Evolutionary conservation across 2,113 vertebrate species (phyloP).

Genomic region (Podarcis muralis): DNA sequence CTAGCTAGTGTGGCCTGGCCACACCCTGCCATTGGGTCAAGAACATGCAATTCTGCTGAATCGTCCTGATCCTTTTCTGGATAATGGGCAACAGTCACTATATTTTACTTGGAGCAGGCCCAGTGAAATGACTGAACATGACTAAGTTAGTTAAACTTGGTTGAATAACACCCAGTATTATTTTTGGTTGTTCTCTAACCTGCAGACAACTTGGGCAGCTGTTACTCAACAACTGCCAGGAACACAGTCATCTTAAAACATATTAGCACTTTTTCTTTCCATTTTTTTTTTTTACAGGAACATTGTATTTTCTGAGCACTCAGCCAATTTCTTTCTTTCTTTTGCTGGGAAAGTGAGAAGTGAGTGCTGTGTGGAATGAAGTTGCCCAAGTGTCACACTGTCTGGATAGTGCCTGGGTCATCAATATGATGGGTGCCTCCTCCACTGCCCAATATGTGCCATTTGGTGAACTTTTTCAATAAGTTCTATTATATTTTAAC

Average conservation of each 20-base stretch:
- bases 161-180: background rate
- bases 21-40: background rate
- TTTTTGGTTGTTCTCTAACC: background rate
- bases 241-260: background rate
- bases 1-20: background rate
- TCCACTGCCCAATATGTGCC: background rate
- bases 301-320: background rate
- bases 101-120: too few species aligned
- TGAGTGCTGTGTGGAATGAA: background rate
- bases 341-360: too few species aligned
- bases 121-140: too few species aligned
- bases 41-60: background rate
- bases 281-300: background rate
- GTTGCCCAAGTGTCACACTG: background rate
- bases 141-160: too few species aligned
- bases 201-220: background rate
- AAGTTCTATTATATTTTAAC: background rate
- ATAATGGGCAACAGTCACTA: background rate
- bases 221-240: background rate
- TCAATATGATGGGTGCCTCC: background rate
- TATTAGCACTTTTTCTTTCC: background rate
- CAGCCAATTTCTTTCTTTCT: background rate
- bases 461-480: background rate
- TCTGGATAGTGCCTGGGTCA: background rate
- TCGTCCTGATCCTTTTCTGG: background rate